Base-by-base conservation (phyloP, 2,888 invertebrate species). In the Macaria liturata region DNA sequence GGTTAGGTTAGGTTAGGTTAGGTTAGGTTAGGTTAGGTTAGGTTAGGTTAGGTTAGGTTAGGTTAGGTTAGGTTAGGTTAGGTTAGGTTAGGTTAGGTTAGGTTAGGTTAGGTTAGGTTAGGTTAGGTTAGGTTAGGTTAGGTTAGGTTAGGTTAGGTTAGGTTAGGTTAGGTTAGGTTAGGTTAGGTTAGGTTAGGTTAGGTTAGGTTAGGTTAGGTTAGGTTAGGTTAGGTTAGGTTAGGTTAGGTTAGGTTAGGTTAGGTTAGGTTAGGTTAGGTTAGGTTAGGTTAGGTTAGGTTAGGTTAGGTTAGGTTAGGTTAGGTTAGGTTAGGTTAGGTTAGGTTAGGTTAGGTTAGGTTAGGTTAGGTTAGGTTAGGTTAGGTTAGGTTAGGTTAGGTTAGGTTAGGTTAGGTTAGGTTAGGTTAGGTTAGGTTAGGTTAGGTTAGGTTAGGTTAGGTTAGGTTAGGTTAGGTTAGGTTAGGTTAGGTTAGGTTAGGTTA, bases 241-340 rank as follows among this genome's bases (percentile, higher is more conserved):
- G 52, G 46, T 50, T 42, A 47, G 57, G 43, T 57, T 43, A 43
- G 51, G 46, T 51, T 43, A 51, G 47, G 46, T 46, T 46, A 46
- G 52, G 37, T 52, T 39, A 37, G 45, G 37, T 45, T 39, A 37
- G 52, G 34, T 46, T 32, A 42, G 42, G 31, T 47, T 30, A 40
- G 32, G 46, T 52, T 53, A 53, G 57, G 54, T 54, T 57, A 56
- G 56, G 53, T 59, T 53, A 53, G 58, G 54, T 53, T 54, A 53
- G 58, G 56, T 56, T 53, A 59, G 62, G 59, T 59, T 56, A 59
- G 62, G 61, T 59, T 59, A 60, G 64, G 64, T 61, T 64, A 61
- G 61, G 61, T 61, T 61, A 60, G 63, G 63, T 60, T 63, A 60
- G 59, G 63, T 63, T 60, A 57, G 59, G 59, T 62, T 62, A 62